These are phyloP conservation scores for Pristionchus japonicus DNA, from an alignment of 2,888 invertebrate species.

Conservation along the genomic window DNA sequence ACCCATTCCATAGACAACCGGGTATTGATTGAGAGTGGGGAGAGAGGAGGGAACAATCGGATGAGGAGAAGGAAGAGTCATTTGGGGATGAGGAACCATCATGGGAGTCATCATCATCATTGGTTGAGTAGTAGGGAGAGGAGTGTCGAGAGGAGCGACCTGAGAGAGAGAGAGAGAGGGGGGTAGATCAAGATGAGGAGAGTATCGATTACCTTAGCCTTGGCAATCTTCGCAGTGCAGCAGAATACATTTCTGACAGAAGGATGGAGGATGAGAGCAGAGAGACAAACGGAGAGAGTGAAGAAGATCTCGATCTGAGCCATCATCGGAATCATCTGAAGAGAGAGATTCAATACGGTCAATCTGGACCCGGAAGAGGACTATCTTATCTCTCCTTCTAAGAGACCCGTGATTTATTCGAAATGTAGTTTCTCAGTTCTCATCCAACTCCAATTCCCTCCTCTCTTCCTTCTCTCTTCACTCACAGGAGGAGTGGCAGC, in stretches of 20 bases:
- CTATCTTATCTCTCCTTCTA: not conserved
- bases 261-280: conserved; percentile 16
- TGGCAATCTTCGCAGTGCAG: not conserved
- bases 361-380: not conserved
- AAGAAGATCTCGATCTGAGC: not conserved
- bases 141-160: not conserved
- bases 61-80: not conserved
- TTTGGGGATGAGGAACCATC: not conserved
- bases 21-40: conserved; percentile 11
- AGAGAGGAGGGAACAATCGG: not conserved
- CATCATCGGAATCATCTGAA: not conserved
- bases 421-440: not conserved
- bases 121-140: not conserved
- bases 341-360: not conserved
- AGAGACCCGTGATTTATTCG: not conserved
- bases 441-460: not conserved
- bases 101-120: conserved; percentile 10
- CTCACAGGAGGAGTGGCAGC: not conserved
- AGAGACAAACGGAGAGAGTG: not conserved
- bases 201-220: conserved; percentile 1
- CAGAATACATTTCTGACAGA: conserved; percentile 13
- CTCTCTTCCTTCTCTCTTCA: too few relatives aligned
- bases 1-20: conserved; percentile 19
- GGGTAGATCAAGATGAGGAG: not conserved
- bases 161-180: not conserved